Percentiles rank a stretch among this genome's conserved stretches.
Conservation (phyloP, 2,888 invertebrate species). For the Bellardia pandia region DNA sequence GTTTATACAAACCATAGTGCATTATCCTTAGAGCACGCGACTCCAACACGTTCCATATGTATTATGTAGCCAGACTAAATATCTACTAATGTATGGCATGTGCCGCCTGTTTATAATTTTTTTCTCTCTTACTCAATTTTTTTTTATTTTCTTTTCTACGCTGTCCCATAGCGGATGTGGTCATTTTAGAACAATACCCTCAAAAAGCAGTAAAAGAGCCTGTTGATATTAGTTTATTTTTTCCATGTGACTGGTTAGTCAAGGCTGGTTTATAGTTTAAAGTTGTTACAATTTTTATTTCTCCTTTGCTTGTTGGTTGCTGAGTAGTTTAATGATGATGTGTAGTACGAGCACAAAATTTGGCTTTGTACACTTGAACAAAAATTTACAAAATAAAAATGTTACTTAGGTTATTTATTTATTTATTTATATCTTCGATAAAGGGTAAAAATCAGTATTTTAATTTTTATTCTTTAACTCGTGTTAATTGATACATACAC, state of each 20-base stretch:
- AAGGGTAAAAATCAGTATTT: too few relatives aligned
- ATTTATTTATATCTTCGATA: too few relatives aligned
- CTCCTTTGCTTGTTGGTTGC: conserved; percentile 28
- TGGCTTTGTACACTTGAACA: conserved; percentile 37
- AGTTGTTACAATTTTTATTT: conserved; percentile 41
- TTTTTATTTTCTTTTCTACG: conserved; percentile 6
- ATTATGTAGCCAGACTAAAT: conserved; percentile 64
- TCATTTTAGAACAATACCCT: conserved; percentile 70
- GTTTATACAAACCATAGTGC: conserved; percentile 53
- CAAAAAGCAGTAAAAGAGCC: conserved; percentile 61
- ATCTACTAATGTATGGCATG: conserved; percentile 63
- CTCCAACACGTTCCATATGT: conserved; percentile 68
- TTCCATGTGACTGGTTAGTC: conserved; percentile 64
- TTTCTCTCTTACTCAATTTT: neutral
- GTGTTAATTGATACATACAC: too few relatives aligned
- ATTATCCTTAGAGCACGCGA: conserved; percentile 67
- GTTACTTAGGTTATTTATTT: too few relatives aligned
- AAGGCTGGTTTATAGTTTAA: conserved; percentile 64
- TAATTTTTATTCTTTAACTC: too few relatives aligned
- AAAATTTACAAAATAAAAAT: neutral
- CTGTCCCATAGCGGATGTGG: conserved; percentile 68
- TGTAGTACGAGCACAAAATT: conserved; percentile 30
- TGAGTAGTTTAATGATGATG: conserved; percentile 64
- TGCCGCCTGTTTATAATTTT: conserved; percentile 61
- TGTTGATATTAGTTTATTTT: conserved; percentile 66